These are phyloP conservation scores for Danio albolineatus DNA, from an alignment of 2,797 vertebrate species.

Conservation along the genomic window DNA sequence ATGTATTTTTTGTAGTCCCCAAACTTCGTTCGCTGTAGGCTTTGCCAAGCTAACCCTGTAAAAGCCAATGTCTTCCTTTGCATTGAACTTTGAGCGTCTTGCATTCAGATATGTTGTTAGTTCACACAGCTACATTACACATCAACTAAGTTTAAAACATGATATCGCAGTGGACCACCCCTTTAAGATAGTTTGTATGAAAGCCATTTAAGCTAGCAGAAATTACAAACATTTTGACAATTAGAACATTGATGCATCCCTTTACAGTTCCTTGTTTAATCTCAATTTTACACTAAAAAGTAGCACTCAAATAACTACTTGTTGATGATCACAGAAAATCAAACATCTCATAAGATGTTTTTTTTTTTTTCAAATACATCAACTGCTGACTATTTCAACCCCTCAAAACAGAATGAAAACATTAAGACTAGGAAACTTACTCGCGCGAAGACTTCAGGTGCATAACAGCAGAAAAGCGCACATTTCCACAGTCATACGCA, in stretches of 20 bases:
- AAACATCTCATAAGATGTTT: neutral
- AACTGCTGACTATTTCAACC: neutral
- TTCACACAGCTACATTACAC: no score
- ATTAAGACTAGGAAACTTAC: conserved; percentile 43
- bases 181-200: neutral
- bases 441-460: conserved; percentile 18
- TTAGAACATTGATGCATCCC: neutral
- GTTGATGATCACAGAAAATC: no score
- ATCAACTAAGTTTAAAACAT: no score
- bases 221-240: neutral
- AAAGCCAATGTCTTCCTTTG: no score
- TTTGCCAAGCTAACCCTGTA: no score
- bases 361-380: neutral
- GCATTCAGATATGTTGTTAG: no score
- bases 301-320: neutral
- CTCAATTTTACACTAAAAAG: neutral
- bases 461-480: conserved; percentile 12
- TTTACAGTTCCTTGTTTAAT: neutral
- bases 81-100: no score
- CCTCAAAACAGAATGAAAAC: neutral
- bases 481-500: conserved; percentile 41
- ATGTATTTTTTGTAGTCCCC: no score
- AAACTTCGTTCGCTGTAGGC: no score
- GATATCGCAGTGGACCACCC: no score
- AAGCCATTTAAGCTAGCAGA: neutral